Conservation (phyloP, 2,888 invertebrate species). For the Himalopsyche kuldschensis region DNA sequence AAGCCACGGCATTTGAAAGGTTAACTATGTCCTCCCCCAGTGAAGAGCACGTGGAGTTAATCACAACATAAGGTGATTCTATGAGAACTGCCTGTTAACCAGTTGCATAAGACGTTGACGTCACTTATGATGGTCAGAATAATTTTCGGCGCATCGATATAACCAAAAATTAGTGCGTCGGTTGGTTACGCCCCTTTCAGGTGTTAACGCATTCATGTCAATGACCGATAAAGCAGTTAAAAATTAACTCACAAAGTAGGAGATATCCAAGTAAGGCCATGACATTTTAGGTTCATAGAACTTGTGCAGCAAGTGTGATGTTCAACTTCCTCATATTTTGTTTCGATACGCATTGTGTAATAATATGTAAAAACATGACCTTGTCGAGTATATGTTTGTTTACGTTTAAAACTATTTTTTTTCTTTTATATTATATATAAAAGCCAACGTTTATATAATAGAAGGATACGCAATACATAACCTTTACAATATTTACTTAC, state of each 20-base stretch:
- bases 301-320: neutral
- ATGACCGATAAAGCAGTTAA: neutral
- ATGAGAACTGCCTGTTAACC: too few species aligned
- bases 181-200: too few species aligned
- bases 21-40: too few species aligned
- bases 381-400: neutral
- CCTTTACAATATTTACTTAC: neutral
- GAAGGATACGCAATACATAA: neutral
- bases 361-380: neutral
- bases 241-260: neutral
- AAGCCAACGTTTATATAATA: neutral
- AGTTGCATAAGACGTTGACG: too few species aligned
- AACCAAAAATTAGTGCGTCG: too few species aligned
- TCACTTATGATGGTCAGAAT: too few species aligned
- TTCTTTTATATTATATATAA: neutral
- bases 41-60: too few species aligned
- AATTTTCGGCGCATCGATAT: too few species aligned
- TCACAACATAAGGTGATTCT: too few species aligned
- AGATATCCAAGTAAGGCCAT: neutral
- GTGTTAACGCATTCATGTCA: neutral
- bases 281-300: neutral
- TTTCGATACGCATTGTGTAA: neutral
- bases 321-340: neutral
- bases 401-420: neutral
- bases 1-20: too few species aligned